Percentiles rank a stretch among this genome's conserved stretches.
These are phyloP conservation scores for Acrossocheilus fasciatus DNA, from an alignment of 2,797 vertebrate genomes.

Conservation along the genomic window DNA sequence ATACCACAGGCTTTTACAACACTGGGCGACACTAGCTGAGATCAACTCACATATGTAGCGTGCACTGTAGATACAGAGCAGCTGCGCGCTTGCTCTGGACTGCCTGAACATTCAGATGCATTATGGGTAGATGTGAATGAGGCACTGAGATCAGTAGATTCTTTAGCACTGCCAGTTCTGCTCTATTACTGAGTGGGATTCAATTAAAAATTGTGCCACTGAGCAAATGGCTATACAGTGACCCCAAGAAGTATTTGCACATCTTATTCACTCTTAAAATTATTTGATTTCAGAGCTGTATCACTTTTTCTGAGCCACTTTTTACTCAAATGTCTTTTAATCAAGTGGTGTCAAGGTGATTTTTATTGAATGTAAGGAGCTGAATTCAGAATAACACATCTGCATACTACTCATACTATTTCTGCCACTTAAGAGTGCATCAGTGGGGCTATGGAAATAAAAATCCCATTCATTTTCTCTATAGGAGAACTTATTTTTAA, in stretches of 20 bases:
- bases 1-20: conserved; percentile 32
- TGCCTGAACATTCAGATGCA: conserved; percentile 22
- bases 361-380: conserved; percentile 5
- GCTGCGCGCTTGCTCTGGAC: not conserved
- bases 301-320: not conserved
- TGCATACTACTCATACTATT: not conserved
- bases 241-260: not conserved
- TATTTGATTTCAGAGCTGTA: not conserved
- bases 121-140: conserved; percentile 9
- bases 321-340: not conserved
- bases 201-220: not conserved
- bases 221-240: not conserved
- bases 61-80: too few relatives aligned
- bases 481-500: not conserved
- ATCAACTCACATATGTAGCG: conserved; percentile 33
- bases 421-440: not conserved
- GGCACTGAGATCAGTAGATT: not conserved
- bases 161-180: not conserved
- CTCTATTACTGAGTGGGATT: not conserved
- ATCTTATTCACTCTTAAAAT: conserved; percentile 12
- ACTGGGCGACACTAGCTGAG: conserved; percentile 25
- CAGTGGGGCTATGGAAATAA: not conserved
- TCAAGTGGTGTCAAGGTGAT: not conserved
- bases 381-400: not conserved
- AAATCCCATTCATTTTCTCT: not conserved